Evolutionary conservation across 2,888 invertebrate species (phyloP), one percentile per base, ranked within the genome.

Genomic region (Ptilodon capucinus): DNA sequence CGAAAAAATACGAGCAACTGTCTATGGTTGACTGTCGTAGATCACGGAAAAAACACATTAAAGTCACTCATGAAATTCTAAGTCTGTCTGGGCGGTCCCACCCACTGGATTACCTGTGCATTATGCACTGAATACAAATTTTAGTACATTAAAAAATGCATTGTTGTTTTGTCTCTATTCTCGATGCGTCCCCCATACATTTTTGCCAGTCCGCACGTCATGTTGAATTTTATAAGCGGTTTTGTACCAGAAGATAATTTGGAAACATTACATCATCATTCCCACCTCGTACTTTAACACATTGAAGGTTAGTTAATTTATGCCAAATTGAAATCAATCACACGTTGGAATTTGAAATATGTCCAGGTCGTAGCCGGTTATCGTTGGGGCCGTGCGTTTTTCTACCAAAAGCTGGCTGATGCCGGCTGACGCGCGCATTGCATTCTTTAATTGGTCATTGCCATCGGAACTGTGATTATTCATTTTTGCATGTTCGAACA

Each of bases 31-130:
- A n/a, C n/a, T n/a, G 40, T 52, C 55, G 57, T 60, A 61, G 55
- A 54, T 56, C 44, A 54, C 57, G 45, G 52, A 62, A 64, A 62
- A 71, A 74, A 71, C 64, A 59, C 62, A 58, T 60, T 72, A 74
- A 78, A 76, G 64, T 63, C 69, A 78, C 74, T 79, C 74, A 80
- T 82, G 78, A 75, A 73, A 81, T 87, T 84, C 83, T 79, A 79
- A 73, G 68, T 79, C 67, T 61, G 77, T 79, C 62, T 65, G 61
- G 57, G 57, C 55, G 73, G 77, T 68, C 69, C 85, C 88, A 82
- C 88, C 88, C 88, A 88, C 82, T 70, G 74, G 74, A 86, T 89
- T 86, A 88, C 71, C 68, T 67, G 63, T 81, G 83, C 79, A 81
- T 70, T 74, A 76, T 74, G 75, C 75, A 71, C 62, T 74, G 87